Conservation (phyloP, 2,888 invertebrate genomes). For the Xanthia icteritia region DNA sequence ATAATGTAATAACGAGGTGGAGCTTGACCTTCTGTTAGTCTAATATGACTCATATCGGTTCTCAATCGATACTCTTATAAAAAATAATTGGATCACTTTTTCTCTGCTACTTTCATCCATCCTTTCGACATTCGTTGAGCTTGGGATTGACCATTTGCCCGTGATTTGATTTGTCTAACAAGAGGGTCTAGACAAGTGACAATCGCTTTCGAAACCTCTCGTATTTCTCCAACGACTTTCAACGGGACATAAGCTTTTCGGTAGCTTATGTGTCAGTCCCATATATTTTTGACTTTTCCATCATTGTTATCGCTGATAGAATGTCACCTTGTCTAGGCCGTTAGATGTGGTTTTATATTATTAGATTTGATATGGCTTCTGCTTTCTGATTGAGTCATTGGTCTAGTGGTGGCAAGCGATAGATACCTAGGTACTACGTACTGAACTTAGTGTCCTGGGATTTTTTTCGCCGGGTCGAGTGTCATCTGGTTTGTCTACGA, state of each 20-base stretch:
- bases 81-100: background rate
- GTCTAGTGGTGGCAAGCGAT: background rate
- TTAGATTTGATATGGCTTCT: background rate
- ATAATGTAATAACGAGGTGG: slow-evolving; percentile 28
- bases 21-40: slow-evolving; percentile 14
- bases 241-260: background rate
- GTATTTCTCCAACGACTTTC: background rate
- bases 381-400: background rate
- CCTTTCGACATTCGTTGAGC: background rate
- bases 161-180: background rate
- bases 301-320: background rate
- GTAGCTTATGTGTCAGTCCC: background rate
- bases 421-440: too few species aligned
- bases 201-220: background rate
- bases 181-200: background rate
- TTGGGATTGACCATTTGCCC: background rate
- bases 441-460: background rate
- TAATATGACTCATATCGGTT: slow-evolving; percentile 27
- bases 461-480: background rate
- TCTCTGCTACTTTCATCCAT: background rate
- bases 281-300: background rate
- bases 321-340: background rate
- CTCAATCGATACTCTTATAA: background rate
- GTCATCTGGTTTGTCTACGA: rapidly evolving
- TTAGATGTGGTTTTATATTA: background rate